Percentiles rank a stretch among this genome's conserved stretches.
Conservation (phyloP, 2,797 vertebrate genomes). For the Gobio occitaniae region DNA sequence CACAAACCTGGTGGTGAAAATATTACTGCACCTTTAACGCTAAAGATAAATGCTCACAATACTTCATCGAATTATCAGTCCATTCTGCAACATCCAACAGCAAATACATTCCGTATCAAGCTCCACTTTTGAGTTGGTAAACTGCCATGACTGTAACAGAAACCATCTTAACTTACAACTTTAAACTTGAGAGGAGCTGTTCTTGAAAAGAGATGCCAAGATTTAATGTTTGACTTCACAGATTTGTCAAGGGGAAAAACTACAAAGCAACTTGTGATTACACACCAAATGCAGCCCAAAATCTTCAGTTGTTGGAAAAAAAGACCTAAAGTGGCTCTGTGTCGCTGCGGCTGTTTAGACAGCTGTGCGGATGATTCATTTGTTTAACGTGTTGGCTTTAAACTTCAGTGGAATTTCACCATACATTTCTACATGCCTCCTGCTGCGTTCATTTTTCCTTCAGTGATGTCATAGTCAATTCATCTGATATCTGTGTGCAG, state of each 20-base stretch:
- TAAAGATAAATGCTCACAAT: not conserved
- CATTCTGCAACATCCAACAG: not conserved
- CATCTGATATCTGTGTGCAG: conserved; percentile 23
- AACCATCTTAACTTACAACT: conserved; percentile 1
- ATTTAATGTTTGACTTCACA: conserved; percentile 28
- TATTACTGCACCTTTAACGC: not conserved
- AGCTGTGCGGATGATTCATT: conserved; percentile 56
- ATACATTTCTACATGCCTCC: conserved; percentile 37
- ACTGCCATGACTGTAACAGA: conserved; percentile 13
- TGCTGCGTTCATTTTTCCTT: conserved; percentile 42
- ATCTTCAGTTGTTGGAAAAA: conserved; percentile 15
- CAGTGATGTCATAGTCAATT: conserved; percentile 37
- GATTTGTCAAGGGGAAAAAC: conserved; percentile 28
- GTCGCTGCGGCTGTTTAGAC: conserved; percentile 47
- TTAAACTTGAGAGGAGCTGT: not conserved
- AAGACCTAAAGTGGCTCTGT: conserved; percentile 11
- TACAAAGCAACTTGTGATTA: conserved; percentile 19
- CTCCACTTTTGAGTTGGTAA: not conserved
- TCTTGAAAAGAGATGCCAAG: conserved; percentile 12
- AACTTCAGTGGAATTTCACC: conserved; percentile 40
- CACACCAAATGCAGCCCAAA: conserved; percentile 32
- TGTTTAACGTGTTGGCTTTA: conserved; percentile 58
- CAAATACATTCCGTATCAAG: not conserved
- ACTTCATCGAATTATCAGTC: not conserved
- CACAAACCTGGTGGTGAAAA: not conserved